Evolutionary conservation across 2,797 vertebrate genomes (phyloP).

Genomic region (Onychomys leucogaster): DNA sequence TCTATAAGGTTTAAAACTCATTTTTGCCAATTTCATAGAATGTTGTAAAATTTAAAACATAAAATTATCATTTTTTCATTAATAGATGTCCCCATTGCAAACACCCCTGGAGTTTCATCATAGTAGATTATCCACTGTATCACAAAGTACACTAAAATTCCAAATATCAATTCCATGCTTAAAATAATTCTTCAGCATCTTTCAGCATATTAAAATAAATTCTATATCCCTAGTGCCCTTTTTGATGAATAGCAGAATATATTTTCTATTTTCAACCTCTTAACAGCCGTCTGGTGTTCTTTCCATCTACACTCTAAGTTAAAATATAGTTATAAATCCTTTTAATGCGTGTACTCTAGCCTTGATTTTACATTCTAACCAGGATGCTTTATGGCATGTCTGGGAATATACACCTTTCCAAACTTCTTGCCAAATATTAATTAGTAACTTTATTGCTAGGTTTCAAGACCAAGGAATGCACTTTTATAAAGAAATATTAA

Average conservation of each 20-base stretch:
- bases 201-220: constrained; percentile 70
- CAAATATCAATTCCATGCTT: constrained; percentile 66
- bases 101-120: background rate
- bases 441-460: constrained; percentile 78
- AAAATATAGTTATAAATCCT: constrained; percentile 77
- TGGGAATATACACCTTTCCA: constrained; percentile 73
- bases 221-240: background rate
- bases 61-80: constrained; percentile 21
- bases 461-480: constrained; percentile 69
- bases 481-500: constrained; percentile 74
- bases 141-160: constrained; percentile 45
- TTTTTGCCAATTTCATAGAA: background rate
- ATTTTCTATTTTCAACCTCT: constrained; percentile 67
- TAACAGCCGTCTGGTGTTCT: constrained; percentile 70
- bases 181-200: constrained; percentile 65
- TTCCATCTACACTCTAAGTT: constrained; percentile 56
- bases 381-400: constrained; percentile 70
- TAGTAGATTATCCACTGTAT: constrained; percentile 17
- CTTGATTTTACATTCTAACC: constrained; percentile 70
- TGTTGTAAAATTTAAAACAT: constrained; percentile 14
- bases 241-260: constrained; percentile 61
- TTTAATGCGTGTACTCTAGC: constrained; percentile 66
- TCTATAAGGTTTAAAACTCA: background rate
- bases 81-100: constrained; percentile 29
- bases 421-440: constrained; percentile 80